Evolutionary conservation across 2,113 vertebrate genomes (phyloP).

Genomic region (Chlamydotis undulata): DNA sequence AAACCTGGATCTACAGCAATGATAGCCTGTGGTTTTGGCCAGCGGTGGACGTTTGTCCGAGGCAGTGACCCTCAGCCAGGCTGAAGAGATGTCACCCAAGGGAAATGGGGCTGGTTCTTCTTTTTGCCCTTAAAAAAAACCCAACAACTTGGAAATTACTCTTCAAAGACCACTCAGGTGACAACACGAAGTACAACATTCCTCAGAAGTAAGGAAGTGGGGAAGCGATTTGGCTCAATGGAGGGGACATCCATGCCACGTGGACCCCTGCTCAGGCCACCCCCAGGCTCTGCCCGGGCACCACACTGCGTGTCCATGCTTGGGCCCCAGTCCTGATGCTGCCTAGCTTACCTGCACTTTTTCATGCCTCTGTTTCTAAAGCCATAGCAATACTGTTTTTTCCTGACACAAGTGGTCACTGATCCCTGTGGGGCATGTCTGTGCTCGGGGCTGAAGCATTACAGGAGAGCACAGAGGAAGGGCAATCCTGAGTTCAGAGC

Average conservation of each 20-base stretch:
- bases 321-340: rapidly evolving
- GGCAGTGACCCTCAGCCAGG: not conserved
- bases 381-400: not conserved
- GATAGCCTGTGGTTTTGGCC: not conserved
- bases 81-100: not conserved
- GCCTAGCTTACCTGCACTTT: not conserved
- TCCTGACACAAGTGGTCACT: not conserved
- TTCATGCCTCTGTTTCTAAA: not conserved
- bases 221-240: not conserved
- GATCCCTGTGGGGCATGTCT: not conserved
- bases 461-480: not conserved
- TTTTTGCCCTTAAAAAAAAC: not conserved
- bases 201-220: not conserved
- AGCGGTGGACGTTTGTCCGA: rapidly evolving
- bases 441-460: not conserved
- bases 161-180: not conserved
- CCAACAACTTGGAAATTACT: not conserved
- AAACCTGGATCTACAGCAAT: not conserved
- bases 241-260: rapidly evolving
- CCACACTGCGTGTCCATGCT: rapidly evolving
- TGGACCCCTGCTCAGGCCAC: not conserved
- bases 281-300: rapidly evolving
- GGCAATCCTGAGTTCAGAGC: not conserved
- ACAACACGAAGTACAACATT: not conserved
- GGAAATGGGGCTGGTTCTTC: not conserved